Percentiles rank a stretch among this genome's conserved stretches.
Evolutionary conservation across 2,888 invertebrate species (phyloP).

Genomic region (Hirtodrosophila duncani): DNA sequence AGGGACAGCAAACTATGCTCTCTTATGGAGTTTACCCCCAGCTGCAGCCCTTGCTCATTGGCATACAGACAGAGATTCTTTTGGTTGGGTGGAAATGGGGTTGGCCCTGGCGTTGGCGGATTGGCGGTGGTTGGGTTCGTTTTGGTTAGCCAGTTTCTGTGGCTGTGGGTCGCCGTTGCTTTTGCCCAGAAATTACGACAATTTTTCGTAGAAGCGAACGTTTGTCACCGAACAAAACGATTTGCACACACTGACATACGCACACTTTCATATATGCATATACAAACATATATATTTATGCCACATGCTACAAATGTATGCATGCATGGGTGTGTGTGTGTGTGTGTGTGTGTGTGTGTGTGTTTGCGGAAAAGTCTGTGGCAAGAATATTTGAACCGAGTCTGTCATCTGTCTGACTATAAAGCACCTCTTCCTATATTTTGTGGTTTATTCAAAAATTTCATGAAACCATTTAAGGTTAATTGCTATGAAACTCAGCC

Average conservation of each 20-base stretch:
- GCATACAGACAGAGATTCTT: too few relatives aligned
- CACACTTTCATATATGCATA: conserved; percentile 6
- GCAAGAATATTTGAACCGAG: too few relatives aligned
- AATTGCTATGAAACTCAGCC: not conserved
- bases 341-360: conserved; percentile 1
- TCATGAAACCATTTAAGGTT: too few relatives aligned
- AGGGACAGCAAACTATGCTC: conserved; percentile 35
- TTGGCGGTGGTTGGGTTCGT: too few relatives aligned
- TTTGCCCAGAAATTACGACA: conserved; percentile 45
- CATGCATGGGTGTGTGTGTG: conserved; percentile 1
- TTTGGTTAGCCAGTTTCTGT: too few relatives aligned
- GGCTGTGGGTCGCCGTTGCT: conserved; percentile 31
- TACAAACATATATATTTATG: conserved; percentile 21
- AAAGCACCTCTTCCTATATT: not conserved
- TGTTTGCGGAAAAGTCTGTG: conserved; percentile 29
- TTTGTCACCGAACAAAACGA: conserved; percentile 43
- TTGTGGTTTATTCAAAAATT: too few relatives aligned
- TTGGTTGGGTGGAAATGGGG: too few relatives aligned
- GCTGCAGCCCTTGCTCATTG: conserved; percentile 21
- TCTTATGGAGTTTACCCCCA: conserved; percentile 19
- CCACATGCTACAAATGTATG: conserved; percentile 30
- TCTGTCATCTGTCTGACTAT: conserved; percentile 22
- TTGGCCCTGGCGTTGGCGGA: too few relatives aligned
- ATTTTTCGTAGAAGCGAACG: conserved; percentile 43
- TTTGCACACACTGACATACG: conserved; percentile 14